Evolutionary conservation across 2,888 invertebrate species (phyloP), one percentile per base, ranked within the genome.

Genomic region (Epinotia nisella): DNA sequence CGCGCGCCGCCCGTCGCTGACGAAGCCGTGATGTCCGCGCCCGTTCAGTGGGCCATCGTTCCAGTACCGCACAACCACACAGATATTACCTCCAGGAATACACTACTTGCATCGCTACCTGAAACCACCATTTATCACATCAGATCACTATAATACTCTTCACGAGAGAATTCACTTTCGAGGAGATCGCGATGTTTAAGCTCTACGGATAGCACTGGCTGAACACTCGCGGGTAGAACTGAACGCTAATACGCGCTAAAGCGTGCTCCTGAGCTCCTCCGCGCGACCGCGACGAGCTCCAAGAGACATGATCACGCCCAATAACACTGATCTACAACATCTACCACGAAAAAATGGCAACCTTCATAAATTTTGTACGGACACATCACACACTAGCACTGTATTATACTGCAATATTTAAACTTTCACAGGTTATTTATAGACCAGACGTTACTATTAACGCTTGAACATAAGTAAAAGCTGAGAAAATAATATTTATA

Each of bases 41-140:
- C 82, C 83, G 80, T 87, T 92, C 94, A 95, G 94, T 92, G 94
- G 90, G 86, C 94, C 94, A 93, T 94, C 94, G 94, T 94, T 94
- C 91, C 90, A 94, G 94, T 90, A 82, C 88, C 94, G 88, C 80
- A 80, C 94, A 93, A 91, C 90, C 92, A 92, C 94, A 94, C 94
- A 93, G 85, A 91, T 94, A 94, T 90, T 91, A 92, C 87, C 90
- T 90, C 84, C 87, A 85, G 89, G 90, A 89, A 94, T 94, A 92
- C 93, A 90, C 90, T 79, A 89, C 87, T 90, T 86, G 90, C 92
- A 93, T 92, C 86, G 89, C 91, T 87, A 90, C 88, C 89, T 89
- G 90, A 88, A 89, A 89, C 80, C 89, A 88, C 88, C 90, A 89
- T 87, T 83, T 71, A 71, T 67, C 66, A 71, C 70, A 71, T 73